phyloP scores from a whole-genome alignment of 2,888 invertebrate species.

The Yponomeuta cagnagella region DNA sequence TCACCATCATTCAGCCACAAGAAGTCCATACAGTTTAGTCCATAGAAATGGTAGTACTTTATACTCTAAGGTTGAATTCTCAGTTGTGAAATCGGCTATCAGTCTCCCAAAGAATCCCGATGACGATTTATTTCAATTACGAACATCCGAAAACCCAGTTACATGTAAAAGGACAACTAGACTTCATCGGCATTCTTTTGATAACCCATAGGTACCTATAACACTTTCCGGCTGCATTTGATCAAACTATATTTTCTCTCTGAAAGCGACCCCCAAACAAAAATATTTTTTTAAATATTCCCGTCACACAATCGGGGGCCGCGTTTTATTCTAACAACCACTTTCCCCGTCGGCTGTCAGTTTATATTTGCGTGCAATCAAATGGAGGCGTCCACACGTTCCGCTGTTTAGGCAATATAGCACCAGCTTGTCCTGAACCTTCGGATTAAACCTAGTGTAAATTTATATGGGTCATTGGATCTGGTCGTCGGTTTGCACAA shows the following conservation, averaged over 20 bases:
- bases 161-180: too few species aligned
- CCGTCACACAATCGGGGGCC: conserved; percentile 55
- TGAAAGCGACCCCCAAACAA: background rate
- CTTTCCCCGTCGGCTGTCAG: conserved; percentile 62
- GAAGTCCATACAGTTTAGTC: too few species aligned
- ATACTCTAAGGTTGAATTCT: too few species aligned
- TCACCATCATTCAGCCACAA: too few species aligned
- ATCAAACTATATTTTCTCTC: background rate
- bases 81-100: too few species aligned
- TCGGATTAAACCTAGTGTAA: conserved; percentile 9
- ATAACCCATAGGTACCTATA: background rate
- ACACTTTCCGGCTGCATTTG: background rate
- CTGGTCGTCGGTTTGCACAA: conserved; percentile 29
- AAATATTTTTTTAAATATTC: conserved; percentile 47
- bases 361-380: conserved; percentile 68
- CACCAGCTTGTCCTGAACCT: conserved; percentile 1
- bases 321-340: conserved; percentile 59
- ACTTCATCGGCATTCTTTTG: too few species aligned
- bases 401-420: conserved; percentile 35
- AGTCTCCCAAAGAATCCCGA: too few species aligned
- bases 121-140: too few species aligned
- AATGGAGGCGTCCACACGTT: conserved; percentile 47
- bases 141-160: too few species aligned
- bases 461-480: conserved; percentile 16
- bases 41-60: too few species aligned